Conservation (phyloP, 30 jellyfish, hydroid and myxozoan species). For the Aurelia aurita region DNA sequence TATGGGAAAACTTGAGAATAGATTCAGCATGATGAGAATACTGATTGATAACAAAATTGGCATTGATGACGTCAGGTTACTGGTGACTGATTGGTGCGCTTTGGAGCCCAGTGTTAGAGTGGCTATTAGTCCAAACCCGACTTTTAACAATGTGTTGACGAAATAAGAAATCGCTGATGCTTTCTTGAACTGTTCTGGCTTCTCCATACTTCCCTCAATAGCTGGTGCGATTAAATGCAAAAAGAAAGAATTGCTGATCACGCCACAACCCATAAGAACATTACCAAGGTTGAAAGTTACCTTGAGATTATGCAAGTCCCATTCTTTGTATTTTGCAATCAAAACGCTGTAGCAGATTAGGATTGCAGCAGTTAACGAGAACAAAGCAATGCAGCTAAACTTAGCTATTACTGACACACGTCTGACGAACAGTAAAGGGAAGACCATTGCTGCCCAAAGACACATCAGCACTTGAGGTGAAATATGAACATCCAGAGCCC, state of each 20-base stretch:
- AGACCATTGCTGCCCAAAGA: conserved; percentile 53
- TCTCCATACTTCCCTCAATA: conserved; percentile 78
- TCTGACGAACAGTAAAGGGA: conserved; percentile 67
- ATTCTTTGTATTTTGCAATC: conserved; percentile 7
- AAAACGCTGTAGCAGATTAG: conserved; percentile 10
- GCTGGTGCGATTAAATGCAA: conserved; percentile 73
- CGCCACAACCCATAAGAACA: conserved; percentile 72
- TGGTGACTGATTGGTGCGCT: conserved; percentile 51
- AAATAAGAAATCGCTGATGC: conserved; percentile 25
- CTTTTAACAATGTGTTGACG: conserved; percentile 30
- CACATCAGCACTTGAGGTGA: conserved; percentile 28
- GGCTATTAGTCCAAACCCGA: conserved; percentile 37
- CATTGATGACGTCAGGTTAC: conserved; percentile 20
- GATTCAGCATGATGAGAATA: conserved; percentile 22
- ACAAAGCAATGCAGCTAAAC: conserved; percentile 57
- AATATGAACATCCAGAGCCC: not conserved
- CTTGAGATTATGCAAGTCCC: conserved; percentile 39
- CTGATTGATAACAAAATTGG: conserved; percentile 14
- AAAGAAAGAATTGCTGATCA: conserved; percentile 47
- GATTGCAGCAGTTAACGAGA: conserved; percentile 12
- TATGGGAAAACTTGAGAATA: conserved; percentile 43
- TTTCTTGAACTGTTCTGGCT: conserved; percentile 38
- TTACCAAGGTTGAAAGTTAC: conserved; percentile 2
- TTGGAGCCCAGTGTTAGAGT: conserved; percentile 49
- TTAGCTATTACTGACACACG: conserved; percentile 79